Percentiles rank a stretch among this genome's conserved stretches.
phyloP scores from a whole-genome alignment of 2,888 invertebrate species.

The Caenorhabditis sp. region DNA sequence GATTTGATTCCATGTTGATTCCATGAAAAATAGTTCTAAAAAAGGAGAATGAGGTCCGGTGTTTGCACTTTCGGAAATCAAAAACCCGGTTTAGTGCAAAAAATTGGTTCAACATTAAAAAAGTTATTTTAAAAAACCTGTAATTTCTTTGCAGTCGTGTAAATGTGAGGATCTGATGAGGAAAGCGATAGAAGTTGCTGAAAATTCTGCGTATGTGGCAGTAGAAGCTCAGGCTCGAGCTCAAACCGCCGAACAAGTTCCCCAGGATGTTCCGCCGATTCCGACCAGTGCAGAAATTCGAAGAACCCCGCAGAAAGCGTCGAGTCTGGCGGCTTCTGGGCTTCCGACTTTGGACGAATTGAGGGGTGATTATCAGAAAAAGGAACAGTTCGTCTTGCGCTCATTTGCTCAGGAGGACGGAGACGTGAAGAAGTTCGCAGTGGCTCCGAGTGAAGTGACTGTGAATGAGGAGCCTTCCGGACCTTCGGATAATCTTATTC shows the following conservation, averaged over 20 bases:
- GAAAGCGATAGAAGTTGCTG: conserved; percentile 39
- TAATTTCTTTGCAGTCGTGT: conserved; percentile 22
- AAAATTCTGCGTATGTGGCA: conserved; percentile 40
- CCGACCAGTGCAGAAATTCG: conserved; percentile 21
- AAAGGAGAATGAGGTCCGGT: too few relatives aligned
- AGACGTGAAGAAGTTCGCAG: conserved; percentile 31
- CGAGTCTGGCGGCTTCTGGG: conserved; percentile 2
- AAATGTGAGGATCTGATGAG: conserved; percentile 43
- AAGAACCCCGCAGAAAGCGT: conserved; percentile 29
- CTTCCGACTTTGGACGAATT: conserved; percentile 39
- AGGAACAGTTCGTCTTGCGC: too few relatives aligned
- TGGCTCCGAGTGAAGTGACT: conserved; percentile 39
- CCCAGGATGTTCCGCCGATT: not conserved
- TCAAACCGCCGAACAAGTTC: not conserved
- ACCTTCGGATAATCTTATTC: not conserved
- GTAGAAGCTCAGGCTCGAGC: conserved; percentile 27
- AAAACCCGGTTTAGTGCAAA: too few relatives aligned
- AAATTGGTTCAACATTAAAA: too few relatives aligned
- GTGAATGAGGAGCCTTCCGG: conserved; percentile 14
- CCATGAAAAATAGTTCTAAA: too few relatives aligned
- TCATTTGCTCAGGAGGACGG: conserved; percentile 25
- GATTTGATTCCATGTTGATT: too few relatives aligned
- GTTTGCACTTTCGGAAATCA: too few relatives aligned
- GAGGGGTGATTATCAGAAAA: conserved; percentile 17
- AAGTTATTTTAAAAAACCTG: too few relatives aligned